phyloP scores from a whole-genome alignment of 1,140 invertebrate genomes.

The Anoplophora glabripennis region DNA sequence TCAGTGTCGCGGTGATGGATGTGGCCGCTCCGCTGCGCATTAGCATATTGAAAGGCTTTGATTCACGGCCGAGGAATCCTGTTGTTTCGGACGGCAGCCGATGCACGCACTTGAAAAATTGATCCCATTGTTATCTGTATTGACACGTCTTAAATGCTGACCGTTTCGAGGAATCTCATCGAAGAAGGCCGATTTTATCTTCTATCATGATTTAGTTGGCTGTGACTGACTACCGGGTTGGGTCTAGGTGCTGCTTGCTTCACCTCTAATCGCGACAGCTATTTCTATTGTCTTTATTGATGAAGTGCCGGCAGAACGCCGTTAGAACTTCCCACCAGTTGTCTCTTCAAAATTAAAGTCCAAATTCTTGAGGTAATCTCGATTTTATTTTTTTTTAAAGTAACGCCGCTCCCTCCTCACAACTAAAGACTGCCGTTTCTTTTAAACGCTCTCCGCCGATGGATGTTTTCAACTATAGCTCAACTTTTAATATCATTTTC shows the following conservation, averaged over 20 bases:
- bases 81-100: constrained; percentile 39
- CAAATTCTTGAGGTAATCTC: too few relatives aligned
- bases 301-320: neutral
- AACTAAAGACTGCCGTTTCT: too few relatives aligned
- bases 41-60: constrained; percentile 42
- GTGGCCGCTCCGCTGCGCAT: constrained; percentile 27
- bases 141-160: constrained; percentile 4
- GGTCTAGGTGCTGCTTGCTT: too few relatives aligned
- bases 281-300: constrained; percentile 5
- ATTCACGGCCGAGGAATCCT: constrained; percentile 38
- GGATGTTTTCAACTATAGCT: too few relatives aligned
- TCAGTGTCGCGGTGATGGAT: constrained; percentile 42
- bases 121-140: constrained; percentile 31
- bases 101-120: constrained; percentile 32
- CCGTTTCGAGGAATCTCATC: constrained; percentile 2
- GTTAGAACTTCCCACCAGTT: too few relatives aligned
- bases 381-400: too few relatives aligned
- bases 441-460: too few relatives aligned
- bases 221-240: too few relatives aligned
- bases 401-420: too few relatives aligned
- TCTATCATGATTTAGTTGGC: constrained; percentile 1
- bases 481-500: too few relatives aligned
- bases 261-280: neutral
- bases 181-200: constrained; percentile 4
- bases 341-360: too few relatives aligned